Base-by-base conservation (phyloP, 1,140 invertebrate species). In the Anastatus disparis region DNA sequence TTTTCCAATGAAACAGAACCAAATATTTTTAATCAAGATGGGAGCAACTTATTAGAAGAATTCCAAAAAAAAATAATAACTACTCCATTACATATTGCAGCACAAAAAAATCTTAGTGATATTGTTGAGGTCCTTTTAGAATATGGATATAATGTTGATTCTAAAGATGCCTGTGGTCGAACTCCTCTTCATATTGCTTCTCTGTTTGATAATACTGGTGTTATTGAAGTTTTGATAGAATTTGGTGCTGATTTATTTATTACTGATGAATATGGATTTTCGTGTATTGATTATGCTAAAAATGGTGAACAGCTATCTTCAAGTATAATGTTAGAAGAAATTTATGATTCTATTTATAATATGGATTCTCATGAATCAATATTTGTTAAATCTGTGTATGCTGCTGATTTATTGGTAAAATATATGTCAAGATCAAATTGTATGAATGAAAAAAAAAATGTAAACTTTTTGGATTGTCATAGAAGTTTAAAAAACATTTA, bases 111-210 rank as follows among this genome's bases (percentile, higher is more conserved):
- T n/a, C n/a, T 38, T 15, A 52, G 44, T 35, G 62, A 65, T 17
- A 65, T 65, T 26, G 62, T 35, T 24, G 50, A 50, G 20, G 22
- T 29, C 15, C 24, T 65, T 3, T 8, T 65, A 24, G 50, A 65
- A 40, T 9, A 13, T 35, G 62, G 62, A 13, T 50, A 24, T 24
- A 24, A 52, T 26, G 31, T 65, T 13, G 27, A 65, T 40, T 35
- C 27, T 12, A 52, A 29, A 38, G 62, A 65, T 53, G 27, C 29
- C 26, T 65, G 31, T 24, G 62, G 48, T 8, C 35, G 62, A 20
- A 65, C 62, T 4, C 29, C 62, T 13, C 48, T 65, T n/a, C 62
- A 65, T 40, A 13, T 65, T 22, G 62, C 62, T 24, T 6, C 50
- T 17, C 27, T 50, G 20, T 65, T 24, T n/a, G n/a, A 26, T 17